These are phyloP conservation scores for Pelodytes ibericus DNA, from an alignment of 2,797 vertebrate genomes.

Conservation along the genomic window DNA sequence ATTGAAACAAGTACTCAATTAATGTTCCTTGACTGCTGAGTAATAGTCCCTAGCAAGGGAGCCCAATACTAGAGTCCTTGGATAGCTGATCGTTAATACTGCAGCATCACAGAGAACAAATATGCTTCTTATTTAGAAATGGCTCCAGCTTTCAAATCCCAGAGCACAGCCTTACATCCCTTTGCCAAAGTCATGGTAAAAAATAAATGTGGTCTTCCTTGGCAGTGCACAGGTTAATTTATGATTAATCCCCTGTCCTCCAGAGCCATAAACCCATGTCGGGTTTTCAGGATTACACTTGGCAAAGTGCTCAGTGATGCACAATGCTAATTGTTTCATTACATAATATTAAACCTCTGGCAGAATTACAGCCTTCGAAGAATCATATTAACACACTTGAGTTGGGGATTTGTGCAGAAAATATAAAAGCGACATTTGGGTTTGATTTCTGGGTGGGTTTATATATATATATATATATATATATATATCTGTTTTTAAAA, in stretches of 20 bases:
- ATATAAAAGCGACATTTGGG: too few relatives aligned
- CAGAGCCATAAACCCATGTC: too few relatives aligned
- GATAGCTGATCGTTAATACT: not conserved
- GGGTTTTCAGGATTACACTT: not conserved
- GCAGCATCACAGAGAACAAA: not conserved
- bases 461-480: too few relatives aligned
- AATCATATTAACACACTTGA: too few relatives aligned
- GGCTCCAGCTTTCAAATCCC: not conserved
- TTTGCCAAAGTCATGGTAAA: too few relatives aligned
- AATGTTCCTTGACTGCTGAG: slow-evolving; percentile 37
- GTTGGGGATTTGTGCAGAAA: too few relatives aligned
- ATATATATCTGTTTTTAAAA: too few relatives aligned
- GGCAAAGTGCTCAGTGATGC: not conserved
- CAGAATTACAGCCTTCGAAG: too few relatives aligned
- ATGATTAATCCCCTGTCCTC: not conserved
- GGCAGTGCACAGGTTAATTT: too few relatives aligned
- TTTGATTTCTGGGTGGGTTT: too few relatives aligned
- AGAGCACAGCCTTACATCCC: not conserved
- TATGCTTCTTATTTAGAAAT: not conserved
- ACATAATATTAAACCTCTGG: not conserved
- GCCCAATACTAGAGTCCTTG: not conserved
- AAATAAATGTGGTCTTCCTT: too few relatives aligned
- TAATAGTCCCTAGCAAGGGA: not conserved
- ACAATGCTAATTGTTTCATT: not conserved
- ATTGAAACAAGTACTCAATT: slow-evolving; percentile 34